Evolutionary conservation across 2,888 invertebrate genomes (phyloP), one percentile per base, ranked within the genome.

Genomic region (Eristalis arbustorum): DNA sequence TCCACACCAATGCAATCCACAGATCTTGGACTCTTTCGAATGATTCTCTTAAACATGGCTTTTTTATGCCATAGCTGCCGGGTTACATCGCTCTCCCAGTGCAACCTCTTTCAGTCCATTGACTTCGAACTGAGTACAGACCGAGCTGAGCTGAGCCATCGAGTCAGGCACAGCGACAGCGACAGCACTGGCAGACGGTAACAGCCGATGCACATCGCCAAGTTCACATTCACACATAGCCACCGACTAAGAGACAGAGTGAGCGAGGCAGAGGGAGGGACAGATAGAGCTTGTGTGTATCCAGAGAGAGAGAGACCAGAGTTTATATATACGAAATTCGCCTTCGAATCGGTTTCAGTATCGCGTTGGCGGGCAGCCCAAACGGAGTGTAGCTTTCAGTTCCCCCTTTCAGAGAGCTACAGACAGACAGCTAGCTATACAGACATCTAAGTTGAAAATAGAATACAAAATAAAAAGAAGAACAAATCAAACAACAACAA

Each of bases 331-430:
- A 74, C 31, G 42, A 79, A 83, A 79, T 72, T 72, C 75, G 49
- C 75, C 67, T 79, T 72, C 28, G 57, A 42, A 83, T 83, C 78
- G 78, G 71, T 83, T 87, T 87, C 75, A 87, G 87, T 87, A 87
- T 83, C 83, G 87, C 87, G 87, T 87, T 87, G 87, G 87, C 87
- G 87, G 87, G 87, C 78, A 87, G 78, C 83, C 78, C 71, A 83
- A 87, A 83, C 83, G 79, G 83, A 75, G 82, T 74, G 82, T 68
- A 64, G 64, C 49, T 71, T 61, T 73, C 68, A 77, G 77, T 77
- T 75, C 64, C 64, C 64, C 57, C 37, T 37, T n/a, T 13, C 37
- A 37, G 13, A 37, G 37, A 37, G 23, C 49, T 49, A 49, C 18
- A 49, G 28, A 13, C 2, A 22, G 18, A 22, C 13, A 4, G 25